A percentile compares a stretch with the other conserved stretches of the same genome.
These are phyloP conservation scores for Drosophila melanica DNA, from an alignment of 1,140 invertebrate species.

Conservation along the genomic window DNA sequence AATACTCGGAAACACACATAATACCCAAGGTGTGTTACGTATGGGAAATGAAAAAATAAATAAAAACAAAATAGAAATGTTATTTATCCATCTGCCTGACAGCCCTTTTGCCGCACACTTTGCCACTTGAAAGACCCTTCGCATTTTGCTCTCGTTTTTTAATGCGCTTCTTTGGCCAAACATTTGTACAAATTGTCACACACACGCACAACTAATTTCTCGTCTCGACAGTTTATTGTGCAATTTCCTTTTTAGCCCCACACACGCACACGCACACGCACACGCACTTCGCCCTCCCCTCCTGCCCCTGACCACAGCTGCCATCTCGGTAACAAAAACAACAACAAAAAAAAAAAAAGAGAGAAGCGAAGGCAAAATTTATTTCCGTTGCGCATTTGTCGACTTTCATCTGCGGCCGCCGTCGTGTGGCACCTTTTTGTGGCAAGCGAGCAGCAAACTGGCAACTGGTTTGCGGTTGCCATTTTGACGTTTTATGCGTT, in stretches of 20 bases:
- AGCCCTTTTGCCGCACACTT: not conserved
- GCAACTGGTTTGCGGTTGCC: constrained; percentile 64
- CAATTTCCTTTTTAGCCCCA: constrained; percentile 63
- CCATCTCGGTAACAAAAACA: not conserved
- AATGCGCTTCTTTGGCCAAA: constrained; percentile 28
- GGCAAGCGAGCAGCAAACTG: not conserved
- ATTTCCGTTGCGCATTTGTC: constrained; percentile 57
- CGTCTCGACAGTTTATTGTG: constrained; percentile 79
- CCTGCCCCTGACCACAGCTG: not conserved
- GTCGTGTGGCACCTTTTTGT: constrained; percentile 30
- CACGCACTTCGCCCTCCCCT: not conserved
- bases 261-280: constrained; percentile 10
- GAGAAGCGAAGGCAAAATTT: constrained; percentile 28
- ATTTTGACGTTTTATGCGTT: constrained; percentile 76
- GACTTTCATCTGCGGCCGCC: constrained; percentile 28
- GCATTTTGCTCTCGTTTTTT: constrained; percentile 41
- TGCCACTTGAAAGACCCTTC: constrained; percentile 21
- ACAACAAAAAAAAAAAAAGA: not conserved
- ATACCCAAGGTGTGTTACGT: not conserved
- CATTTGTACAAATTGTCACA: constrained; percentile 24
- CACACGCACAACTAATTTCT: constrained; percentile 70
- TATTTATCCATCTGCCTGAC: not conserved
- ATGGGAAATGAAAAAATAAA: not conserved
- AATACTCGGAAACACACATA: not conserved
- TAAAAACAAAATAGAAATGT: not conserved